Conservation (phyloP, 1,140 invertebrate species). For the Triops longicaudatus region DNA sequence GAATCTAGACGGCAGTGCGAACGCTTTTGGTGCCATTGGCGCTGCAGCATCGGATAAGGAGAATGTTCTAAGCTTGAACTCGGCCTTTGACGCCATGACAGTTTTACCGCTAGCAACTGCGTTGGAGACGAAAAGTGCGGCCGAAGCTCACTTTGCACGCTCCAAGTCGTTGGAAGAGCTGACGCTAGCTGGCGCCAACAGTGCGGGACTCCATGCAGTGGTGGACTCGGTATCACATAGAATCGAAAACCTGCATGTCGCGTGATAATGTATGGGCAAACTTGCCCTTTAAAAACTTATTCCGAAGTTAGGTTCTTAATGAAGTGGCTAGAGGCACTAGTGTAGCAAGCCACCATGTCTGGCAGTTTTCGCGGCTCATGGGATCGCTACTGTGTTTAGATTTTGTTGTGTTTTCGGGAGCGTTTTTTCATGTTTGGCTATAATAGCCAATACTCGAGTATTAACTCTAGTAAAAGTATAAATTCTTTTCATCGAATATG, state of each 20-base stretch:
- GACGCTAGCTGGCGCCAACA: conserved; percentile 12
- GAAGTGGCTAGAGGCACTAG: too few relatives aligned
- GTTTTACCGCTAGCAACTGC: background rate
- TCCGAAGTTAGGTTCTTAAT: too few relatives aligned
- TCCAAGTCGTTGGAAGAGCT: conserved; percentile 24
- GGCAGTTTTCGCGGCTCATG: too few relatives aligned
- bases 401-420: too few relatives aligned
- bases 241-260: conserved; percentile 28
- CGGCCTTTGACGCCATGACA: background rate
- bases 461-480: too few relatives aligned
- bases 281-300: conserved; percentile 16
- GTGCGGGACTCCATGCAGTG: conserved; percentile 10
- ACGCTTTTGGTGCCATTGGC: background rate
- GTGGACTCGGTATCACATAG: conserved; percentile 23
- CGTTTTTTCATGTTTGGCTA: too few relatives aligned
- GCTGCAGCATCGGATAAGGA: background rate
- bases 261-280: conserved; percentile 12
- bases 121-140: background rate
- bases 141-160: conserved; percentile 19
- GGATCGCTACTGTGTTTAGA: too few relatives aligned
- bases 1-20: background rate
- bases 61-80: background rate
- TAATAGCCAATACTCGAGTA: too few relatives aligned
- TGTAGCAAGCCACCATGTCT: too few relatives aligned
- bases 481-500: too few relatives aligned